Evolutionary conservation across 2,113 vertebrate genomes (phyloP).

Genomic region (Hucho hucho): DNA sequence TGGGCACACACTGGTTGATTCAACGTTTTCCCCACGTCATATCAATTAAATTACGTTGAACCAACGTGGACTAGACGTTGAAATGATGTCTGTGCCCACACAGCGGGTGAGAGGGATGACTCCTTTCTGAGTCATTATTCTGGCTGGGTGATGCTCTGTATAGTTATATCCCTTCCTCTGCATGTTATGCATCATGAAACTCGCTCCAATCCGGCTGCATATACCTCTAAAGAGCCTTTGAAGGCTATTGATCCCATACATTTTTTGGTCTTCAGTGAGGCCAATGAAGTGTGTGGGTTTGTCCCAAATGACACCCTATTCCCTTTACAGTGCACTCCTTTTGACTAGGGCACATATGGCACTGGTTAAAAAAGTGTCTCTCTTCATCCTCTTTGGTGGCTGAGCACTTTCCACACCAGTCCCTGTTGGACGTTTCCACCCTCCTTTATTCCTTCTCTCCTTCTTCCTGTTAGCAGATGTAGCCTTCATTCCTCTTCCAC

Average conservation of each 20-base stretch:
- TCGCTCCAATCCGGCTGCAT: not conserved
- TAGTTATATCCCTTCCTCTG: not conserved
- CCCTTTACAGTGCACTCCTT: too few relatives aligned
- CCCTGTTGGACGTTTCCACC: not conserved
- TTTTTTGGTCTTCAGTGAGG: conserved; percentile 4
- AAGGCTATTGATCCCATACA: conserved; percentile 6
- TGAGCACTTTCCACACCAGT: not conserved
- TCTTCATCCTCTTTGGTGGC: not conserved
- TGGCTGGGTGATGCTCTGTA: not conserved
- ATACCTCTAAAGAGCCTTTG: not conserved
- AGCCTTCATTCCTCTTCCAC: not conserved
- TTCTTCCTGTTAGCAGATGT: not conserved
- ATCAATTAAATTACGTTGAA: too few relatives aligned
- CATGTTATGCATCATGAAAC: too few relatives aligned
- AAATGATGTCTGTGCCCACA: not conserved
- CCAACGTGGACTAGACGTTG: too few relatives aligned
- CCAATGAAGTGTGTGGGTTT: not conserved
- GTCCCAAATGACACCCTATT: too few relatives aligned
- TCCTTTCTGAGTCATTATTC: not conserved
- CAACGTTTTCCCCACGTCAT: too few relatives aligned
- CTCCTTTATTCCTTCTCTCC: not conserved
- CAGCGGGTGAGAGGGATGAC: not conserved
- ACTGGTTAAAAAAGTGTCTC: not conserved
- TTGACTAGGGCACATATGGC: too few relatives aligned
- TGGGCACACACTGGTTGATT: too few relatives aligned